phyloP scores from a whole-genome alignment of 2,113 vertebrate genomes.

The Cariama cristata region DNA sequence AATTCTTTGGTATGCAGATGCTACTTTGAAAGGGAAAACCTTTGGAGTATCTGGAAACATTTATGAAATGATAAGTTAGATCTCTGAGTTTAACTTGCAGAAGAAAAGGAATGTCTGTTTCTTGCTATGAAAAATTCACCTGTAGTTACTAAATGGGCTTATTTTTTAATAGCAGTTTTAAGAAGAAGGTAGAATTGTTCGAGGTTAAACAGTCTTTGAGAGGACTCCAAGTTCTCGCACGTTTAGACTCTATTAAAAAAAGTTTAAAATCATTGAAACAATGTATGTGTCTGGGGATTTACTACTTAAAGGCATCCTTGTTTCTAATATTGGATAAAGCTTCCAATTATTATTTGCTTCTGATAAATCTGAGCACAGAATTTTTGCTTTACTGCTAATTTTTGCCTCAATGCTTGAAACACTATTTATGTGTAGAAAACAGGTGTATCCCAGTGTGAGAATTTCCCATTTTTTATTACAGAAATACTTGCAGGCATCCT shows the following conservation, averaged over 20 bases:
- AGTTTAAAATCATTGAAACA: background rate
- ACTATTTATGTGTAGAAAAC: slow-evolving; percentile 27
- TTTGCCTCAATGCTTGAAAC: slow-evolving; percentile 43
- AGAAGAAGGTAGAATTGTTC: background rate
- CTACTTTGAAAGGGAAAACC: slow-evolving; percentile 15
- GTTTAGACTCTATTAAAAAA: background rate
- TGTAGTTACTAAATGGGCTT: background rate
- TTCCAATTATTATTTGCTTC: slow-evolving; percentile 21
- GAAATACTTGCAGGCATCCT: background rate
- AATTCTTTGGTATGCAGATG: slow-evolving; percentile 14
- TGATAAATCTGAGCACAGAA: slow-evolving; percentile 30
- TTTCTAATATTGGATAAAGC: background rate
- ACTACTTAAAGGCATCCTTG: background rate
- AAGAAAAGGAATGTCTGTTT: background rate
- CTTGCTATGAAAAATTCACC: background rate
- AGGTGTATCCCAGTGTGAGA: slow-evolving; percentile 5
- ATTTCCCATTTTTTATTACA: background rate
- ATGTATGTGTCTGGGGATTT: background rate
- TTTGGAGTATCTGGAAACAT: slow-evolving; percentile 29
- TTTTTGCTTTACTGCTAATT: slow-evolving; percentile 40
- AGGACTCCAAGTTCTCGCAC: background rate
- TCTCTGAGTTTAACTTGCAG: slow-evolving; percentile 3
- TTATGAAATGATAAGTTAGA: background rate
- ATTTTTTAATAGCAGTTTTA: background rate
- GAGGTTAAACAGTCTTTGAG: background rate